Evolutionary conservation across 2,888 invertebrate genomes (phyloP).

Genomic region (Trimorus sp.): DNA sequence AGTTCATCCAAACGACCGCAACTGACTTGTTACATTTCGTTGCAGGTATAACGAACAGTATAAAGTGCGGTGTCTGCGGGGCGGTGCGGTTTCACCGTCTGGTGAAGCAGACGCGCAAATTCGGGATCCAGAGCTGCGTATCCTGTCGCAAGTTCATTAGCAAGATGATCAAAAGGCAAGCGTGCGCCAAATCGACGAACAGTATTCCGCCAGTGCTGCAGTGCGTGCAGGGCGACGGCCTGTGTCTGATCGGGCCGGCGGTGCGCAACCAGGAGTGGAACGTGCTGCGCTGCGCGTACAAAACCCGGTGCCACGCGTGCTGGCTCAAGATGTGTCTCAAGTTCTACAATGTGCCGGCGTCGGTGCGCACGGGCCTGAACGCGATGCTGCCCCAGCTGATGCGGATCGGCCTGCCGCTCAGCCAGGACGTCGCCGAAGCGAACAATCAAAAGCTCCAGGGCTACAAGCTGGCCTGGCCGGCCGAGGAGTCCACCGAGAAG

Average conservation of each 20-base stretch:
- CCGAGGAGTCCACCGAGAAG: slow-evolving; percentile 76
- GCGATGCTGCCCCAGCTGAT: slow-evolving; percentile 87
- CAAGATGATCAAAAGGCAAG: slow-evolving; percentile 88
- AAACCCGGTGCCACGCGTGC: slow-evolving; percentile 91
- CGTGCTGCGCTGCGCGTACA: slow-evolving; percentile 87
- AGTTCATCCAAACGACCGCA: too few species aligned
- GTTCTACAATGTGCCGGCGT: slow-evolving; percentile 89
- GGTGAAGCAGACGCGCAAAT: slow-evolving; percentile 90
- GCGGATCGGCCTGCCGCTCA: slow-evolving; percentile 77
- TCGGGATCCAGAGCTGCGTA: slow-evolving; percentile 92
- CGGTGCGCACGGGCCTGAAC: slow-evolving; percentile 86
- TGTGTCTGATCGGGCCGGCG: slow-evolving; percentile 88
- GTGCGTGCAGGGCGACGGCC: slow-evolving; percentile 88
- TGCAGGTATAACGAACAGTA: slow-evolving; percentile 85
- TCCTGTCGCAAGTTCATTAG: slow-evolving; percentile 93
- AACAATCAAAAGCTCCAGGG: slow-evolving; percentile 74
- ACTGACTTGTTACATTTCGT: slow-evolving; percentile 13
- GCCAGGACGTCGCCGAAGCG: slow-evolving; percentile 71
- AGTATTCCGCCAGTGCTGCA: slow-evolving; percentile 84
- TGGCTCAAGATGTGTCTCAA: slow-evolving; percentile 93
- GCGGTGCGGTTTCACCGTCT: slow-evolving; percentile 89
- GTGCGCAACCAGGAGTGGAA: slow-evolving; percentile 87
- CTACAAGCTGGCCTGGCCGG: slow-evolving; percentile 77
- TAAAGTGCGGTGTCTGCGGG: slow-evolving; percentile 91
- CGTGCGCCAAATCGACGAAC: slow-evolving; percentile 83